Evolutionary conservation across 2,797 vertebrate genomes (phyloP), one percentile per base, ranked within the genome.

Genomic region (Danio kyathit): DNA sequence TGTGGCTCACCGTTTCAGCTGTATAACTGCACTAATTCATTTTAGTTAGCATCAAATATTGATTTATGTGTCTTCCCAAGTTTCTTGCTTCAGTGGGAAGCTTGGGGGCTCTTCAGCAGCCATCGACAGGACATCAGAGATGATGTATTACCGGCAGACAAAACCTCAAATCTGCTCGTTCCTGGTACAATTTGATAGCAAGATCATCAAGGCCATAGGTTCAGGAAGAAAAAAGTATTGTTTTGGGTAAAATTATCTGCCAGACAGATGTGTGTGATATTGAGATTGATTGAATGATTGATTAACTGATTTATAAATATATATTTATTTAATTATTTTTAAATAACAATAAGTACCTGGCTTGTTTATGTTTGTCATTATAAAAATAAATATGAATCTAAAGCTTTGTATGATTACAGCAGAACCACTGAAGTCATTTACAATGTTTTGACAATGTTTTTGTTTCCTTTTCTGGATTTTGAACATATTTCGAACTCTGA

Each of bases 41-140:
- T 92, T 89, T 83, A 92, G 87, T 90, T 88, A 89, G 88, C 48
- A 73, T 76, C 83, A 84, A 82, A 77, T 86, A 89, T 90, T 89
- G 88, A 91, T 88, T 90, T 82, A 87, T 79, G 54, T 67, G 75
- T 76, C 84, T 88, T 83, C 76, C 82, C 75, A 87, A 80, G 87
- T 85, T 87, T 81, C 80, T 78, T 74, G 56, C 65, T 80, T 83
- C 80, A 85, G 64, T 82, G 80, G 76, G 21, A 84, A 84, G 51
- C 74, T 85, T 73, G 71, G 76, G 87, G 83, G 29, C 84, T 60
- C 82, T 83, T 86, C 80, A 67, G 72, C 87, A 81, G 86, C 83
- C 69, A 70, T 83, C 83, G 75, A 86, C 44, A 49, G 73, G 83
- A 83, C 78, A 82, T 87, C 76, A 19, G 67, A 81, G 71, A 85